phyloP scores from a whole-genome alignment of 1,140 invertebrate species.

The Triops cancriformis region DNA sequence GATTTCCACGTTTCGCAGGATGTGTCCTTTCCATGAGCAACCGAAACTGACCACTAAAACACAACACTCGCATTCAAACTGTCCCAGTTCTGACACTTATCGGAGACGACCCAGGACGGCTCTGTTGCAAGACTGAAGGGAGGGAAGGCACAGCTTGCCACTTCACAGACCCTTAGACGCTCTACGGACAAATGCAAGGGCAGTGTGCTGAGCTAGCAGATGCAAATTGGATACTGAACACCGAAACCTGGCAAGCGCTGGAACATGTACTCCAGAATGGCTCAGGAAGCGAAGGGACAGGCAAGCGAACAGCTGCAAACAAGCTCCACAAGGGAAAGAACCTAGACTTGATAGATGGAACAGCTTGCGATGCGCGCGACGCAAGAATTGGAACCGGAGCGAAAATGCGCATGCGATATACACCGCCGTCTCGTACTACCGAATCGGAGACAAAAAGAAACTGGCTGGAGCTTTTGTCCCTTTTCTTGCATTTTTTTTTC shows the following conservation, averaged over 20 bases:
- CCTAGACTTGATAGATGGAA: neutral
- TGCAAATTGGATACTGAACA: conserved; percentile 14
- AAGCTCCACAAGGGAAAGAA: neutral
- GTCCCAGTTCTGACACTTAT: neutral
- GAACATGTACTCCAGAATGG: neutral
- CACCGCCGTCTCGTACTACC: neutral
- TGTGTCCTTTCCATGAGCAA: conserved; percentile 13
- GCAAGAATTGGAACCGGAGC: neutral
- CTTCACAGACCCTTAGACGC: neutral
- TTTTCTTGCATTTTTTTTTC: neutral
- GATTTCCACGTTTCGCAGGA: neutral
- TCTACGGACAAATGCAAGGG: neutral
- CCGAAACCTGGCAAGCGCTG: neutral
- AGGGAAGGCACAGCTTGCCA: neutral
- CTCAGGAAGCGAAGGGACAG: neutral
- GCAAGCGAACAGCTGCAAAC: neutral
- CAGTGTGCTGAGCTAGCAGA: neutral
- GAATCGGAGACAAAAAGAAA: neutral
- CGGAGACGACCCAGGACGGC: neutral
- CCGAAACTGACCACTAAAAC: neutral
- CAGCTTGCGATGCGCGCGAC: neutral
- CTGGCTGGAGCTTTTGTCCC: neutral
- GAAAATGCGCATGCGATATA: conserved; percentile 1
- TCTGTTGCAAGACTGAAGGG: neutral
- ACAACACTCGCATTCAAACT: conserved; percentile 4